phyloP scores from a whole-genome alignment of 2,888 invertebrate species.

The Coleophora deauratella region DNA sequence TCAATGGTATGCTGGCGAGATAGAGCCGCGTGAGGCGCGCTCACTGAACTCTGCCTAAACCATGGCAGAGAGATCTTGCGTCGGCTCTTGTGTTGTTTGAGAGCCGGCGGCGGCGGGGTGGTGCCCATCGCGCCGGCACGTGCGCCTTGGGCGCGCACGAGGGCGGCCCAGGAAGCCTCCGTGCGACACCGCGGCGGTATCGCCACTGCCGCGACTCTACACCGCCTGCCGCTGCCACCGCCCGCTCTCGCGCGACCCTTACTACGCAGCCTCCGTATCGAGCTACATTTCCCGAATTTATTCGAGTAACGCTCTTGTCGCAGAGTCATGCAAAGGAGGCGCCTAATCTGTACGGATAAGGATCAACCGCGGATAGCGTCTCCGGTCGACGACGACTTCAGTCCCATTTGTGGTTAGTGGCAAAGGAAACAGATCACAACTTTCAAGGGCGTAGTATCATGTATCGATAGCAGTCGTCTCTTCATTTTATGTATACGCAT shows the following conservation, averaged over 20 bases:
- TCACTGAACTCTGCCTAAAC: conserved; percentile 88
- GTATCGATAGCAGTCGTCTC: conserved; percentile 1
- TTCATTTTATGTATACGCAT: not conserved
- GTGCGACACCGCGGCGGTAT: conserved; percentile 44
- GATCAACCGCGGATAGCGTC: conserved; percentile 22
- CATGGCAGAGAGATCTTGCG: conserved; percentile 92
- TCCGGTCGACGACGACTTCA: conserved; percentile 10
- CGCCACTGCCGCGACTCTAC: conserved; percentile 40
- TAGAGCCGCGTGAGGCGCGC: conserved; percentile 81
- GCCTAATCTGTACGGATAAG: conserved; percentile 56
- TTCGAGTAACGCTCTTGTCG: conserved; percentile 39
- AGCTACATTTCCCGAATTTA: conserved; percentile 59
- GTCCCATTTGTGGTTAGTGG: conserved; percentile 13
- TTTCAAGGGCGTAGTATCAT: conserved; percentile 15
- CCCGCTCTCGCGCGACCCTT: conserved; percentile 35
- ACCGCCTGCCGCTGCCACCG: conserved; percentile 16
- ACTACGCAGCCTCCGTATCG: conserved; percentile 72
- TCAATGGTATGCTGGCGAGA: conserved; percentile 93
- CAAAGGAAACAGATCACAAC: conserved; percentile 12
- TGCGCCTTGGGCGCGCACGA: conserved; percentile 26
- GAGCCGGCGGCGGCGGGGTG: conserved; percentile 31
- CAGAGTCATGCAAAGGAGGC: conserved; percentile 51
- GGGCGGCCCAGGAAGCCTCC: conserved; percentile 40
- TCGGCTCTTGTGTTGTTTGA: conserved; percentile 79
- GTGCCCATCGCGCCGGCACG: conserved; percentile 46